These are phyloP conservation scores for Conomelus anceps DNA, from an alignment of 2,888 invertebrate species.

Conservation along the genomic window DNA sequence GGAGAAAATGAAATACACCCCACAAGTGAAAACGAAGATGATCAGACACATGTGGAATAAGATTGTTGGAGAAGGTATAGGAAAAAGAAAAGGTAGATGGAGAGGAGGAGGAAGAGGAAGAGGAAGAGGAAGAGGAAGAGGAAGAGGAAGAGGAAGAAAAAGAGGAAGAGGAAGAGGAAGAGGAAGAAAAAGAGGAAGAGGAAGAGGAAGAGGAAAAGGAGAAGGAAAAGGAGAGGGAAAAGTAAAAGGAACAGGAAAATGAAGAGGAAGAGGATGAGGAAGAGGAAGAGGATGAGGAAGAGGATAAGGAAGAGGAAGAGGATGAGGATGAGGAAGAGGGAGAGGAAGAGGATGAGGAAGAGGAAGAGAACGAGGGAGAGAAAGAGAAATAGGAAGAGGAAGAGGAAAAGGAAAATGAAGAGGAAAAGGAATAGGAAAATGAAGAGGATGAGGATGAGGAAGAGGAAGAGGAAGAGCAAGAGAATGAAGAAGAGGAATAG, in stretches of 20 bases:
- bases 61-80: no score
- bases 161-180: background rate
- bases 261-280: background rate
- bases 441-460: no score
- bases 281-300: background rate
- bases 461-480: no score
- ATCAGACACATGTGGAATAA: background rate
- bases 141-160: background rate
- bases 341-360: background rate
- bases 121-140: no score
- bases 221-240: background rate
- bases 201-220: background rate
- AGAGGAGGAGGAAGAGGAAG: no score
- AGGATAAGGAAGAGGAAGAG: background rate
- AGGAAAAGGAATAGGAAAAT: no score
- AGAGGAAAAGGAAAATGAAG: background rate
- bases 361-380: background rate
- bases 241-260: background rate
- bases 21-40: background rate
- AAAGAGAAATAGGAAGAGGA: background rate
- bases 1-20: no score
- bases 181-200: background rate
- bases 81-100: no score
- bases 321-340: background rate
- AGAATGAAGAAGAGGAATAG: no score